Conservation (phyloP, 2,888 invertebrate genomes). For the Tipula vernalis region DNA sequence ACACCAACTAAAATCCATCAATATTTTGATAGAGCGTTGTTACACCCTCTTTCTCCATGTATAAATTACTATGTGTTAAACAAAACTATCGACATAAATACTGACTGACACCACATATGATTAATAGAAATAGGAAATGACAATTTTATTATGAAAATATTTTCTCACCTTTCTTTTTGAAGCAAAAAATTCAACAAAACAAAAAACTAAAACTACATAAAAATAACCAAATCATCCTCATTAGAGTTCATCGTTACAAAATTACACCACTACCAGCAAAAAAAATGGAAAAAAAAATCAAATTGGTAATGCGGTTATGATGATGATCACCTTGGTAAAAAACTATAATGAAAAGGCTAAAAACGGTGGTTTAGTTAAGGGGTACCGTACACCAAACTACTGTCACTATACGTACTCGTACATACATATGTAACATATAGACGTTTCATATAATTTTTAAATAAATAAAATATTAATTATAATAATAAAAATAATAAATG, state of each 20-base stretch:
- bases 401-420: not conserved
- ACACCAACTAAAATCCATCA: not conserved
- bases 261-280: not conserved
- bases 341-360: not conserved
- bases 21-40: not conserved
- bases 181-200: not conserved
- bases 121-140: not conserved
- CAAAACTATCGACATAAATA: not conserved
- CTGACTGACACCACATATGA: not conserved
- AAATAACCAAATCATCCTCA: conserved; percentile 1
- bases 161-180: not conserved
- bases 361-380: not conserved
- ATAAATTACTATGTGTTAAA: not conserved
- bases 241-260: not conserved
- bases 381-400: not conserved
- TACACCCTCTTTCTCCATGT: not conserved
- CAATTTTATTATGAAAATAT: not conserved
- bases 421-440: not conserved
- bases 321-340: not conserved
- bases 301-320: not conserved
- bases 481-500: not conserved
- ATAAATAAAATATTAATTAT: not conserved
- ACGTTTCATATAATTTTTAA: not conserved
- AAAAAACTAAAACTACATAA: not conserved
- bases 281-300: not conserved